Base-by-base conservation (phyloP, 1,140 invertebrate genomes). In the Drosophila equinoxialis region DNA sequence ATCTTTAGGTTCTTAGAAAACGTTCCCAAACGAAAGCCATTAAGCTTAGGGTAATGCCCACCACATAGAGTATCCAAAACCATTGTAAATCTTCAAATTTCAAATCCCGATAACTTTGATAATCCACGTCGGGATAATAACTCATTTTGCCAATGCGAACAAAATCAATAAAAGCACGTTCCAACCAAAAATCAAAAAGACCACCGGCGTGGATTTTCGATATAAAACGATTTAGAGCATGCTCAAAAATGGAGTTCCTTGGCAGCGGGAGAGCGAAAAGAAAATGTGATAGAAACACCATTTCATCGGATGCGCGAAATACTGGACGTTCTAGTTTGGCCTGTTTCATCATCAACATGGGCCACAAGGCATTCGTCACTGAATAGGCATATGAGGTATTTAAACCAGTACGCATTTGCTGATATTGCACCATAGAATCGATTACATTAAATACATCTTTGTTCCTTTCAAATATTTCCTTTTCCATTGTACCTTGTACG, bases 311-410 rank as follows among this genome's bases (percentile, higher is more conserved):
- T 0, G 68, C 58, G 0, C 86, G 74, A 59, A 90, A 90, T 6
- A 65, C 6, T 0, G 71, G 54, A 0, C 48, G 23, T 0, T 51
- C 41, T 30, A 80, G 48, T n/a, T 65, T 64, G 13, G 57, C 51
- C 11, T 80, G 77, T 17, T 83, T 79, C 0, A 65, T 35, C 13
- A 68, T 8, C 3, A 83, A 67, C 1, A 86, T 33, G 6, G 79
- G 73, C 83, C 83, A 87, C 2, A 84, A 14, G 6, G 74, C 78
- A 11, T 74, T 67, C 45, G 85, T 87, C 0, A 87, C 65, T 0
- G 85, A 74, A 68, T 90, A 90, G 11, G 65, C 74, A 33, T 68
- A 82, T 8, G 73, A 60, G 5, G 23, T 72, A 8, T 87, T 90
- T 0, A 87, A 55, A 14, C 37, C 65, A 6, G 54, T 62, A 1